Percentiles rank a stretch among this genome's conserved stretches.
Evolutionary conservation across 2,113 vertebrate species (phyloP).

Genomic region (Aspidoscelis tigris): DNA sequence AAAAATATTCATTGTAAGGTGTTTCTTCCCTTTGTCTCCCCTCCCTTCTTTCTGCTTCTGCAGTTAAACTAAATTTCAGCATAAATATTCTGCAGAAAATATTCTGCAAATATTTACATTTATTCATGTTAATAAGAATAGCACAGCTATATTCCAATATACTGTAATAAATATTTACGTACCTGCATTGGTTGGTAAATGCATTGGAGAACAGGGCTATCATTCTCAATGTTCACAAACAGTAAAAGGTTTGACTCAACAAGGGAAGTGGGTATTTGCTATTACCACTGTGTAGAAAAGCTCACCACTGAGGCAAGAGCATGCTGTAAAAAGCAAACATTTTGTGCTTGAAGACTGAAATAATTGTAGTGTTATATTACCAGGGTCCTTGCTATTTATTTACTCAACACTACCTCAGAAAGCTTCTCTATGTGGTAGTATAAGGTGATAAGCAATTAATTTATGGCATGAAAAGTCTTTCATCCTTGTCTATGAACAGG

Average conservation of each 20-base stretch:
- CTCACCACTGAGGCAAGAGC: background rate
- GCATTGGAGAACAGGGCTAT: slow-evolving; percentile 49
- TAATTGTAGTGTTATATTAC: slow-evolving; percentile 31
- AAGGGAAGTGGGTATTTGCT: slow-evolving; percentile 27
- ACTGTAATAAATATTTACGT: slow-evolving; percentile 67
- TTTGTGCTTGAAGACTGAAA: slow-evolving; percentile 27
- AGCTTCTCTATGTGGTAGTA: background rate
- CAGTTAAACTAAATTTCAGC: slow-evolving; percentile 27
- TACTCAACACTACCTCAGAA: slow-evolving; percentile 16
- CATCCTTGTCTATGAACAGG: background rate
- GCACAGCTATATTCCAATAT: slow-evolving; percentile 45
- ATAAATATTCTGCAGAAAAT: slow-evolving; percentile 57
- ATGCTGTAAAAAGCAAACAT: slow-evolving; percentile 24
- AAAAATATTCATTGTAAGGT: slow-evolving; percentile 37
- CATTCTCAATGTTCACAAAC: slow-evolving; percentile 43
- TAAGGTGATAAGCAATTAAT: slow-evolving; percentile 20
- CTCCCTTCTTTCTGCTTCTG: slow-evolving; percentile 26
- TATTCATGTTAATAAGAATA: slow-evolving; percentile 62
- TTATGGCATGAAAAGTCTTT: background rate
- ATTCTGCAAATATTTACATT: slow-evolving; percentile 68
- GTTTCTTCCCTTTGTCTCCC: background rate
- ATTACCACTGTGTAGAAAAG: background rate
- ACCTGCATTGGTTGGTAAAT: slow-evolving; percentile 57
- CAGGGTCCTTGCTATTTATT: slow-evolving; percentile 25
- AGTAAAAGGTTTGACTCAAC: slow-evolving; percentile 30